phyloP scores from a whole-genome alignment of 1,140 invertebrate species.

The Heliconius himera region DNA sequence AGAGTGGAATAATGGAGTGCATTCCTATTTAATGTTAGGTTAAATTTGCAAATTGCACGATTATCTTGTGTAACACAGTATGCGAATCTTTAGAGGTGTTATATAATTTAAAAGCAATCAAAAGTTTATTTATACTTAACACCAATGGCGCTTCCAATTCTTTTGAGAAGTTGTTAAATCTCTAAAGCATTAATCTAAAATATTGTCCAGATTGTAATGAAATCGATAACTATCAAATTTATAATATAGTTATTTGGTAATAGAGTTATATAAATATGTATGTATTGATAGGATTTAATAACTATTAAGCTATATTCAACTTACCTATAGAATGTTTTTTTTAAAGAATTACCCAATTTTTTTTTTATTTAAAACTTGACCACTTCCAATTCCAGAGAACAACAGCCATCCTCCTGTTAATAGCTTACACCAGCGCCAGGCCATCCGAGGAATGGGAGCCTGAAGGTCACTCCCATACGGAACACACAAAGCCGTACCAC shows the following conservation, averaged over 20 bases:
- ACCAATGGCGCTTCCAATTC: not conserved
- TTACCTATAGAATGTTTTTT: too few species aligned
- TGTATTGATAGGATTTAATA: too few species aligned
- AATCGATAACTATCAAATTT: too few species aligned
- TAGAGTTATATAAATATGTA: too few species aligned
- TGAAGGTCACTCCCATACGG: conserved; percentile 87
- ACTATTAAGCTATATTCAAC: too few species aligned
- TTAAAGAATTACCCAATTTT: too few species aligned
- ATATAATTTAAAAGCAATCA: not conserved
- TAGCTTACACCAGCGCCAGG: conserved; percentile 85
- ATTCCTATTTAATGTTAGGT: conserved; percentile 13
- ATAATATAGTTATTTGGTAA: too few species aligned
- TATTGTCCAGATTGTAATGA: too few species aligned
- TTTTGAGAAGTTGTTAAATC: not conserved
- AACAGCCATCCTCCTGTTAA: conserved; percentile 82
- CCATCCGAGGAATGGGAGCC: conserved; percentile 89
- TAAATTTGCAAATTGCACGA: not conserved
- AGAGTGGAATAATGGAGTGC: not conserved
- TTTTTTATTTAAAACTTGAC: too few species aligned
- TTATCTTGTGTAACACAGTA: not conserved
- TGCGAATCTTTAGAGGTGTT: not conserved
- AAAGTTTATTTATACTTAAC: not conserved
- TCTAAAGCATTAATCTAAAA: too few species aligned
- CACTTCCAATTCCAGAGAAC: conserved; percentile 57
- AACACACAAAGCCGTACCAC: conserved; percentile 86